Evolutionary conservation across 2,797 vertebrate genomes (phyloP).

Genomic region (Chloroceryle amazona): DNA sequence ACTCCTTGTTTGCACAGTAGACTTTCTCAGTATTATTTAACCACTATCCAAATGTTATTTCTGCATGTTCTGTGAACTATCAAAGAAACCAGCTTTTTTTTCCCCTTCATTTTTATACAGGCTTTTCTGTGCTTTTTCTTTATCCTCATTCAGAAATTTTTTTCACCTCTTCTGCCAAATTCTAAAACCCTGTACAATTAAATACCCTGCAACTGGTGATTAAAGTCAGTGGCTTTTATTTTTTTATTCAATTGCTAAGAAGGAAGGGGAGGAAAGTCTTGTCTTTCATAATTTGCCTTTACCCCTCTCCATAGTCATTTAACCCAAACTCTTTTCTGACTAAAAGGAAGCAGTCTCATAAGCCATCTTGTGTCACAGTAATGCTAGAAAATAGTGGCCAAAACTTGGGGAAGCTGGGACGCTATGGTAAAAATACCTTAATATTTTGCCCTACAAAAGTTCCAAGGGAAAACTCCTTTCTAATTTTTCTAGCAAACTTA

Average conservation of each 20-base stretch:
- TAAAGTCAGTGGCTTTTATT: not conserved
- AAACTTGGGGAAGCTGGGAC: not conserved
- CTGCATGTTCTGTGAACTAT: conserved; percentile 39
- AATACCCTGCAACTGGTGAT: conserved; percentile 22
- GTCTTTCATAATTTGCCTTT: not conserved
- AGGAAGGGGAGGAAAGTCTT: not conserved
- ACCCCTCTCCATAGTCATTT: not conserved
- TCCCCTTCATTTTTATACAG: not conserved
- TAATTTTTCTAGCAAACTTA: not conserved
- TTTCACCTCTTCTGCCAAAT: conserved; percentile 3
- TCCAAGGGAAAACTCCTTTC: not conserved
- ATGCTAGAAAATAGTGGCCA: not conserved
- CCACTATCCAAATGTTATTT: conserved; percentile 74
- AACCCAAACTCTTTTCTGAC: not conserved
- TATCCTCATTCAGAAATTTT: conserved; percentile 56
- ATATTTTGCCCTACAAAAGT: not conserved
- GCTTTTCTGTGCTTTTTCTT: conserved; percentile 57
- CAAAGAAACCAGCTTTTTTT: conserved; percentile 28
- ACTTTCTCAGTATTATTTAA: conserved; percentile 74
- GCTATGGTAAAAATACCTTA: not conserved
- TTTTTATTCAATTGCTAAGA: not conserved
- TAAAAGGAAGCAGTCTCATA: not conserved
- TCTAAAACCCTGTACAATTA: conserved; percentile 13
- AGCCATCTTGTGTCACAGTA: not conserved
- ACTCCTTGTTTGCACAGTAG: conserved; percentile 73